Base-by-base conservation (phyloP, 2,113 vertebrate genomes). In the Zapornia atra region DNA sequence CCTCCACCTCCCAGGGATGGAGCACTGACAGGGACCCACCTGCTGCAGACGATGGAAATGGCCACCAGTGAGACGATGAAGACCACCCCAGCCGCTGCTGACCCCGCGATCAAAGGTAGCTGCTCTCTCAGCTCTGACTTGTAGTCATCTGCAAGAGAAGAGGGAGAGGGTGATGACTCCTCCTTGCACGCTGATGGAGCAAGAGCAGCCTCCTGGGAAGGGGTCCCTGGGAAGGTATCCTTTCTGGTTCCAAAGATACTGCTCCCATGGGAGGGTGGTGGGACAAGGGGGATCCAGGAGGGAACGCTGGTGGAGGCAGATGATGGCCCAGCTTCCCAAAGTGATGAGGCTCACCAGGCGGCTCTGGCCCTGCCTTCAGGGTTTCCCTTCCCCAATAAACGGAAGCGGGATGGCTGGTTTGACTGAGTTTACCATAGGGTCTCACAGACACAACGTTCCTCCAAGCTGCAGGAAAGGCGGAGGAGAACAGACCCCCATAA, bases 21-120 rank as follows among this genome's bases (percentile, higher is more conserved):
- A 3, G 48, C 56, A 21, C 87, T 90, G 15, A 48, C 1, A 0
- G 63, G 59, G 51, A 87, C 92, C 11, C 98, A 99, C 99, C 99
- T 99, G 98, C 99, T 99, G 97, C 99, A 99, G 83, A 99, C 99
- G 5, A 99, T 99, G 76, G 99, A 99, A 97, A 99, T 99, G 68
- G 99, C 99, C 94, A 99, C 99, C 88, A 99, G 97, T 3, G 99
- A 99, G 75, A 99, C 99, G 5, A 99, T 98, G 85, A 99, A 99
- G 94, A 99, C 99, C 34, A 99, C 99, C 3, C 99, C 99, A 0
- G 99, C 99, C 0, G 99, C 99, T 2, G 99, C 99, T 0, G 99
- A 99, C 21, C 99, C 99, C 0, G 99, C 99, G 4, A 99, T 99
- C 98, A 99, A 95, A 15, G 99, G 99, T 95, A 99, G 98, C 98